A percentile compares a stretch with the other conserved stretches of the same genome.
Conservation (phyloP, 2,797 vertebrate genomes). For the Nyctibius grandis region DNA sequence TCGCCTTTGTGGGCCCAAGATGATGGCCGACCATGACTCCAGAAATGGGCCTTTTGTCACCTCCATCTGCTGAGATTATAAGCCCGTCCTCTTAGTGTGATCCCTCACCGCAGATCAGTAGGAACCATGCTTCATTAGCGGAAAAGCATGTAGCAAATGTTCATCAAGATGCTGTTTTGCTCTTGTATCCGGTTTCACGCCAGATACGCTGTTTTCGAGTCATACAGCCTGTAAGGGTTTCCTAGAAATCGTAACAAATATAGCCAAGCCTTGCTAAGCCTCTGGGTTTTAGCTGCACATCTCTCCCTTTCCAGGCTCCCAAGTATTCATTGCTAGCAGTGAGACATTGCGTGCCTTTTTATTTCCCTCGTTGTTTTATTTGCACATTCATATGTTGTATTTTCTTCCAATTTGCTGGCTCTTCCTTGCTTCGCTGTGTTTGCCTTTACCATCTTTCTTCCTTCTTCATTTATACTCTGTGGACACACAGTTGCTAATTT, state of each 20-base stretch:
- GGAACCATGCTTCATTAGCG: neutral
- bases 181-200: neutral
- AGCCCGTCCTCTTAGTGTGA: neutral
- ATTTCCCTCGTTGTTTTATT: slow-evolving; percentile 28
- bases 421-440: neutral
- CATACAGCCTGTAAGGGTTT: neutral
- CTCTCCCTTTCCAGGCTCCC: slow-evolving; percentile 11
- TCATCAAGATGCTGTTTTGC: slow-evolving; percentile 13
- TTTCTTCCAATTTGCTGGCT: slow-evolving; percentile 15
- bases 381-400: neutral
- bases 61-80: neutral
- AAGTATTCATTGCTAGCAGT: neutral
- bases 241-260: slow-evolving; percentile 58
- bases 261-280: slow-evolving; percentile 36
- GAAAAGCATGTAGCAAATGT: neutral
- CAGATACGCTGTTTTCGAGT: neutral
- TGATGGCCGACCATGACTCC: neutral
- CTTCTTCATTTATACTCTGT: neutral
- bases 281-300: slow-evolving; percentile 51
- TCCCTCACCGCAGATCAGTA: neutral
- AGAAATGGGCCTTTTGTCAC: slow-evolving; percentile 27
- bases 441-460: slow-evolving; percentile 15
- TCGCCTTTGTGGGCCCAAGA: neutral
- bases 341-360: neutral
- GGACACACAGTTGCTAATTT: slow-evolving; percentile 30